Evolutionary conservation across 2,797 vertebrate species (phyloP).

Genomic region (Microctenopoma steveboyesi): DNA sequence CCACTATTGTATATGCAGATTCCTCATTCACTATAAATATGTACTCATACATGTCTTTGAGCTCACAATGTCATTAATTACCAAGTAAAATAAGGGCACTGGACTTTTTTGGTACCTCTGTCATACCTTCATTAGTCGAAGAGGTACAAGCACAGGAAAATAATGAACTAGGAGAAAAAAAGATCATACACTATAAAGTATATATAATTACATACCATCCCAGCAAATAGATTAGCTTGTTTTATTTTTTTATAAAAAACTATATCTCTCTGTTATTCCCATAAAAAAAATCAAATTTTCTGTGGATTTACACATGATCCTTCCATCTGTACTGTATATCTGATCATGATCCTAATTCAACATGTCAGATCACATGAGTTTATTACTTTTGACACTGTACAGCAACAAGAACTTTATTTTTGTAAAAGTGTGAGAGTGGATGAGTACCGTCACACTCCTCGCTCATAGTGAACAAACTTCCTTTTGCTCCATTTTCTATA

Average conservation of each 20-base stretch:
- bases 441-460: background rate
- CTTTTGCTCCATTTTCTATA: background rate
- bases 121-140: constrained; percentile 16
- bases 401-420: background rate
- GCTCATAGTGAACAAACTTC: too few relatives aligned
- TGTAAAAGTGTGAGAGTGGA: background rate
- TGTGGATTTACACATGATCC: background rate
- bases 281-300: background rate
- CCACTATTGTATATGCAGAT: constrained; percentile 2
- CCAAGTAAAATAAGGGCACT: background rate
- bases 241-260: background rate
- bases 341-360: background rate
- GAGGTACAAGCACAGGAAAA: constrained; percentile 1
- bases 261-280: background rate
- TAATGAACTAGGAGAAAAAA: constrained; percentile 6
- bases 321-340: background rate
- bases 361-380: background rate
- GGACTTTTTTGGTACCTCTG: background rate
- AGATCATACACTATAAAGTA: background rate
- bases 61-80: constrained; percentile 16
- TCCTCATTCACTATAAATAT: constrained; percentile 28
- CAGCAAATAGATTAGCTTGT: background rate
- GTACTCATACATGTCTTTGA: constrained; percentile 7
- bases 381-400: background rate
- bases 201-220: background rate